Conservation (phyloP, 2,797 vertebrate species). For the Allobates femoralis region DNA sequence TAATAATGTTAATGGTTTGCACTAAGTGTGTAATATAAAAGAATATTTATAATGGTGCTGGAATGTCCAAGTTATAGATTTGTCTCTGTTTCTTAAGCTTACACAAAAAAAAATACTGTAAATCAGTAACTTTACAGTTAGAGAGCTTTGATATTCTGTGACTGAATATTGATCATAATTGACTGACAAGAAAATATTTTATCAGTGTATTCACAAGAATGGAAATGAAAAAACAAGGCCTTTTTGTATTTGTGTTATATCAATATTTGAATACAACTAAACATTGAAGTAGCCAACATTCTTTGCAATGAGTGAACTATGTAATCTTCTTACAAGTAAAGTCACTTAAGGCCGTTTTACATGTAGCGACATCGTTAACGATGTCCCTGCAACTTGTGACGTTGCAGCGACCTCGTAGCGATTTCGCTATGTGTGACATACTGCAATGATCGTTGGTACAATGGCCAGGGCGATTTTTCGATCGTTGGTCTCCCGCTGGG, state of each 20-base stretch:
- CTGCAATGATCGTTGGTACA: too few relatives aligned
- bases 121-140: conserved; percentile 37
- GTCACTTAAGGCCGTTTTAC: too few relatives aligned
- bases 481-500: too few relatives aligned
- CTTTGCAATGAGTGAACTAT: conserved; percentile 19
- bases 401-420: too few relatives aligned
- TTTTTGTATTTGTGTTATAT: conserved; percentile 32
- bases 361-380: too few relatives aligned
- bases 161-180: conserved; percentile 47
- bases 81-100: conserved; percentile 6
- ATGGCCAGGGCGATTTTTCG: too few relatives aligned
- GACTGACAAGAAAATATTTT: conserved; percentile 28
- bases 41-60: background rate
- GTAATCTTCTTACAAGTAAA: conserved; percentile 45
- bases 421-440: too few relatives aligned
- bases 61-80: background rate
- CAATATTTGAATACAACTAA: conserved; percentile 41
- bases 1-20: background rate
- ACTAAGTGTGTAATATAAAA: background rate
- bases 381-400: too few relatives aligned
- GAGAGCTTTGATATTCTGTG: conserved; percentile 35
- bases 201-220: conserved; percentile 35
- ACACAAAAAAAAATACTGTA: conserved; percentile 23
- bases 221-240: conserved; percentile 46
- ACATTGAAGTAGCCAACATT: background rate